Evolutionary conservation across 1,140 invertebrate species (phyloP), one percentile per base, ranked within the genome.

Genomic region (Pseudomyrmex gracilis): DNA sequence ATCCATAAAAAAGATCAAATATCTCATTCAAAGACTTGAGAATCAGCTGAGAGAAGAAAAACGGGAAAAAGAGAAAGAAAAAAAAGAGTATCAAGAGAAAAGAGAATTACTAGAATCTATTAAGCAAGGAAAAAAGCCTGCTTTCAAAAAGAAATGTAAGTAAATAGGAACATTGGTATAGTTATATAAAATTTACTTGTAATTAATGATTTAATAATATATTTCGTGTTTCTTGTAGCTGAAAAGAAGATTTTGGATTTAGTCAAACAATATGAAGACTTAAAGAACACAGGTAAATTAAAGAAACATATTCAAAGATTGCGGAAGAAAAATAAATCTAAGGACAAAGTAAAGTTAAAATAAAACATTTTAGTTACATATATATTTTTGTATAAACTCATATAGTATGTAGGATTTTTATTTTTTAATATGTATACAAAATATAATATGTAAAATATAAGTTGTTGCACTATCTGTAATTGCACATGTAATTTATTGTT

Each of bases 91-190:
- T 43, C 94, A 96, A 82, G 96, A 96, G 68, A 92, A 95, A 64
- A 85, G 91, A 76, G 93, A 95, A 85, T 94, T 96, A 76, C 93
- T 95, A 24, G 93, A 96, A 68, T 94, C 95, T 17, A 95, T 97
- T 1, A 95, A 95, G 87, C 93, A 95, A 86, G 97, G 97, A 47
- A 95, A 95, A 85, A 96, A 95, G 73, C 97, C 97, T 43, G 93
- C 94, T 47, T 98, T 96, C 89, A 95, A 97, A 73, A 98, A 97
- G 90, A 98, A 98, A 96, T 97, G 97, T 98, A 95, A 96, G 95
- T 57, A 24, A 55, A 57, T 17, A 51, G 76, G 68, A 57, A 84
- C 5, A 68, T n/a, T n/a, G n/a, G n/a, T n/a, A n/a, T 57, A 34
- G 5, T 34, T 34, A 34, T 34, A 5, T 63, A 77, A 60, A 1